phyloP scores from a whole-genome alignment of 2,113 vertebrate genomes.

The Hirundichthys speculiger region DNA sequence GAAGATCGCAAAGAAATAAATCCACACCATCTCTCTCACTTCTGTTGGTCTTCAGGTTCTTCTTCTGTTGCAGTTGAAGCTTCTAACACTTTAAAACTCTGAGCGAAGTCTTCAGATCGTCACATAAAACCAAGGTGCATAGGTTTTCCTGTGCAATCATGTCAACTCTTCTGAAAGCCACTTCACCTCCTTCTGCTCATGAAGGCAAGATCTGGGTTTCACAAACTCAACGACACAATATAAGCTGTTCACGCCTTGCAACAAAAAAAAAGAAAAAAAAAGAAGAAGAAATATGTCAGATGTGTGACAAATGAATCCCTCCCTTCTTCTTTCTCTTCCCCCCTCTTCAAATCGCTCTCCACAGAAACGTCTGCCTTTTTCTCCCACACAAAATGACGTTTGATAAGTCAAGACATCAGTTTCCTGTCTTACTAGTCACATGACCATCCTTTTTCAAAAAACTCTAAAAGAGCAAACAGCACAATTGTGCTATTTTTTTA shows the following conservation, averaged over 20 bases:
- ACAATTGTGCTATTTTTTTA: too few relatives aligned
- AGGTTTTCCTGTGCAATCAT: neutral
- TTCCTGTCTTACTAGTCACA: slow-evolving; percentile 55
- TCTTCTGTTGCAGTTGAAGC: slow-evolving; percentile 7
- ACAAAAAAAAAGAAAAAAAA: too few relatives aligned
- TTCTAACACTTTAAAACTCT: neutral
- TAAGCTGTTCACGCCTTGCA: too few relatives aligned
- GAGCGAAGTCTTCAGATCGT: neutral
- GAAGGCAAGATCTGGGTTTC: neutral
- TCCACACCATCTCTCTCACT: slow-evolving; percentile 32
- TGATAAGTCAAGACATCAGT: slow-evolving; percentile 25
- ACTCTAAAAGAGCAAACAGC: neutral
- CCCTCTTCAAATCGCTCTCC: slow-evolving; percentile 36
- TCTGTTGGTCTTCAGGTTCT: slow-evolving; percentile 7
- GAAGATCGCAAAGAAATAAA: slow-evolving; percentile 17
- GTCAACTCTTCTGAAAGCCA: neutral
- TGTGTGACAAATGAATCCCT: slow-evolving; percentile 45
- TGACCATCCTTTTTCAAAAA: slow-evolving; percentile 12
- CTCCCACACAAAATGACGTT: slow-evolving; percentile 44
- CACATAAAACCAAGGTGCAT: neutral
- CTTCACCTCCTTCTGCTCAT: slow-evolving; percentile 8
- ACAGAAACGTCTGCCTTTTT: slow-evolving; percentile 35
- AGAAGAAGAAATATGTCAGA: too few relatives aligned
- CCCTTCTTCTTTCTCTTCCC: slow-evolving; percentile 41
- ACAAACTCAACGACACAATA: neutral